Evolutionary conservation across 2,113 vertebrate species (phyloP), one percentile per base, ranked within the genome.

Genomic region (Lynx canadensis): DNA sequence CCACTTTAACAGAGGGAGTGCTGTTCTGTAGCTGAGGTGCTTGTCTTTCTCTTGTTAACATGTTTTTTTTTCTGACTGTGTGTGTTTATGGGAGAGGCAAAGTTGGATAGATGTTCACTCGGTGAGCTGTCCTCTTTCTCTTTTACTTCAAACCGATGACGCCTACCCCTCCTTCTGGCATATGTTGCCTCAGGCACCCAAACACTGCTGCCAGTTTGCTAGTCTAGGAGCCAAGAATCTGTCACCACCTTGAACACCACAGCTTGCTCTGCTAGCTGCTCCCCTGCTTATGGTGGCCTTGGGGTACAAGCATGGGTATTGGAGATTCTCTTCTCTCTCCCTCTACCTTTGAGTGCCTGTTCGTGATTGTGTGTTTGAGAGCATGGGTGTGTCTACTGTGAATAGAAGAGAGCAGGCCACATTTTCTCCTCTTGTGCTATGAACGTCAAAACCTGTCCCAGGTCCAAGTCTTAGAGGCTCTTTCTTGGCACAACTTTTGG

Each of bases 1-100:
- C 65, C 76, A 18, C n/a, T 74, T 94, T 91, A 76, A 69, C 65
- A 85, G 89, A 93, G 27, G 38, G 45, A 19, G n/a, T 60, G 14
- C 4, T 18, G 12, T 79, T 41, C 36, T 7, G 65, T 36, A 88
- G 25, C 25, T 16, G 25, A 29, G 13, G 21, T 80, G 50, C 10
- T 19, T 55, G 5, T 29, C 45, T 25, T 88, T 14, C 19, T 33
- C 12, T 63, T 13, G n/a, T 74, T 84, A 48, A 48, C n/a, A 19
- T 21, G 36, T 27, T 21, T 55, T 27, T 27, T 27, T 41, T 83
- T 63, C 48, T 88, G 27, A 94, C 2, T 3, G n/a, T 23, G 16
- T 50, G 27, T 80, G 21, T 41, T 88, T 29, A 63, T 29, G 33
- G 52, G 23, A 33, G 8, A 79, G 33, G 19, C 11, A 68, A 84